Evolutionary conservation across 2,797 vertebrate genomes (phyloP), one percentile per base, ranked within the genome.

Genomic region (Scleropages formosus): DNA sequence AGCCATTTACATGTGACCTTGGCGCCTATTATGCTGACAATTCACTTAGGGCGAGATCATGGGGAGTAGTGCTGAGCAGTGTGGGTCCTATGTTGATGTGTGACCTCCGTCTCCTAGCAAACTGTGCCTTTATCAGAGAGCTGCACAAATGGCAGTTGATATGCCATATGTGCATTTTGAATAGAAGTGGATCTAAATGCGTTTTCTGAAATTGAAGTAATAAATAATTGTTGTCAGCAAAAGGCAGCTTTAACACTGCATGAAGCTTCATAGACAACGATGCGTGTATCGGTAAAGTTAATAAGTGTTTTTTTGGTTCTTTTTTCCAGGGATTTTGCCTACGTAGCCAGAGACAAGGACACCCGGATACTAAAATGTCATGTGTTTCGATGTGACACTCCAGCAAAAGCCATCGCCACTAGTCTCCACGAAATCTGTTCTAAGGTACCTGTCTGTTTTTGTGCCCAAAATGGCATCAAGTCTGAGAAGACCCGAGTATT

Each of bases 361-460:
- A 99, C 97, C 22, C 92, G 97, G 83, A 96, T 99, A 86, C 90
- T 99, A 92, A 99, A 99, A 95, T 99, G 97, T 93, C 97, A 99
- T 89, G 97, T 99, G 82, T 99, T 99, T 87, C 96, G 97, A 86
- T 99, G 97, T 96, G 97, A 99, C 91, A 98, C 96, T 0, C 97
- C 97, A 72, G 97, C 97, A 79, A 99, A 99, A 95, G 97, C 97
- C 91, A 99, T 99, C 1, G 97, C 97, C 85, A 99, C 97, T 10
- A 99, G 96, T 85, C 93, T 99, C 85, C 97, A 99, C 75, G 95
- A 98, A 88, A 99, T 99, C 93, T 99, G 97, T 88, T 98, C 97
- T 75, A 93, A 96, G 96, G 97, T 93, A 85, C 93, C 93, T 51
- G 26, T 46, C 53, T 79, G 39, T 81, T 12, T 3, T 16, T 39